Evolutionary conservation across 1,140 invertebrate genomes (phyloP), one percentile per base, ranked within the genome.

Genomic region (Cydia fagiglandana): DNA sequence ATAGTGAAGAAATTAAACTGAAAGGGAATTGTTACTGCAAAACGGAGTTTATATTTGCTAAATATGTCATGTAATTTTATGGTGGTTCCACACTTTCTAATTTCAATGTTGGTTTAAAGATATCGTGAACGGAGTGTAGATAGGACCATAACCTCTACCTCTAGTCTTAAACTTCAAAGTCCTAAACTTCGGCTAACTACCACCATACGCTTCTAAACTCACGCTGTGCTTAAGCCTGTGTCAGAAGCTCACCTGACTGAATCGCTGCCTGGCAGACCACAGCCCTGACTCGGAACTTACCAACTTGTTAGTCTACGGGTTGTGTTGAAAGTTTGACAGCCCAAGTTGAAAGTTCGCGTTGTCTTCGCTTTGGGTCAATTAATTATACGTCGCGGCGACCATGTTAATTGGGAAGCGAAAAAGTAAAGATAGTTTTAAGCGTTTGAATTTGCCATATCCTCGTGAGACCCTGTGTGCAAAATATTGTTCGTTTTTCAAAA

Each of bases 291-390:
- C 56, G 9, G 56, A 61, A 61, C 56, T 61, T 61, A 24, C 20
- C 56, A 61, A 61, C 56, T 61, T 61, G 56, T 61, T 61, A 61
- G 56, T 24, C 53, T 56, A 61, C 56, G 56, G 53, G 56, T 61
- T 24, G 56, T 4, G 56, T 61, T 61, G 56, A 61, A 61, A 61
- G 56, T 61, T 61, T 61, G 56, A 61, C 56, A 61, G 10, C 20
- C 56, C 7, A 61, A 61, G 56, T 61, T 61, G n/a, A 61, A 24
- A 61, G 56, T 61, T 61, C 24, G 20, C 56, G 20, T 24, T 61
- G 56, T 61, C 56, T 61, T 61, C 56, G 56, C 56, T 61, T 61
- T 24, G 17, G 56, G 56, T 61, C 20, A 61, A 61, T 61, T 61
- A 61, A 61, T 61, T 61, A 61, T 61, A 61, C 56, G 15, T 61